Percentiles rank a stretch among this genome's conserved stretches.
phyloP scores from a whole-genome alignment of 1,140 invertebrate genomes.

The Pantala flavescens region DNA sequence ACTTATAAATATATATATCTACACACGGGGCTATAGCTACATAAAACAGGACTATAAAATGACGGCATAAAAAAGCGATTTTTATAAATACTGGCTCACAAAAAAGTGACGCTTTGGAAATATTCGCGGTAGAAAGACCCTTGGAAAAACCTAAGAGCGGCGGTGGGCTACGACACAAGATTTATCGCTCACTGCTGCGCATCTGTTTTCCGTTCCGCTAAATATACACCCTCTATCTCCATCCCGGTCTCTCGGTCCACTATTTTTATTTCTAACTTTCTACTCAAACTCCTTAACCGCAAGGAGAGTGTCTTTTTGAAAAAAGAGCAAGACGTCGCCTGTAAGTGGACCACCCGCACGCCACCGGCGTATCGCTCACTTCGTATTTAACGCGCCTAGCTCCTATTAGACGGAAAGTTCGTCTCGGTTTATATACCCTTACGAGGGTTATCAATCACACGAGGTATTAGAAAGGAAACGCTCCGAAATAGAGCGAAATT shows the following conservation, averaged over 20 bases:
- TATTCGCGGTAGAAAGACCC: neutral
- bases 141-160: neutral
- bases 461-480: too few species aligned
- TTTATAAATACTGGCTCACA: neutral
- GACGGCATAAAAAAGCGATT: neutral
- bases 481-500: too few species aligned
- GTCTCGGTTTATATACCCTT: too few species aligned
- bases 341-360: too few species aligned
- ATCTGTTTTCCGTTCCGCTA: constrained; percentile 8
- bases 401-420: too few species aligned
- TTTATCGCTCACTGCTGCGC: neutral
- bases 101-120: neutral
- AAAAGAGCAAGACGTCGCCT: too few species aligned
- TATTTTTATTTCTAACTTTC: too few species aligned
- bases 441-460: too few species aligned
- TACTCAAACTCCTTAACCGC: too few species aligned
- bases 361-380: too few species aligned
- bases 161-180: neutral
- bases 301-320: too few species aligned
- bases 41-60: neutral
- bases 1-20: neutral
- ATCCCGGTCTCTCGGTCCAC: neutral
- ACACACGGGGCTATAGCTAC: neutral
- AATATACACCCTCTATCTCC: neutral
- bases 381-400: too few species aligned